These are phyloP conservation scores for Gambelia wislizenii DNA, from an alignment of 2,797 vertebrate genomes.

Conservation along the genomic window DNA sequence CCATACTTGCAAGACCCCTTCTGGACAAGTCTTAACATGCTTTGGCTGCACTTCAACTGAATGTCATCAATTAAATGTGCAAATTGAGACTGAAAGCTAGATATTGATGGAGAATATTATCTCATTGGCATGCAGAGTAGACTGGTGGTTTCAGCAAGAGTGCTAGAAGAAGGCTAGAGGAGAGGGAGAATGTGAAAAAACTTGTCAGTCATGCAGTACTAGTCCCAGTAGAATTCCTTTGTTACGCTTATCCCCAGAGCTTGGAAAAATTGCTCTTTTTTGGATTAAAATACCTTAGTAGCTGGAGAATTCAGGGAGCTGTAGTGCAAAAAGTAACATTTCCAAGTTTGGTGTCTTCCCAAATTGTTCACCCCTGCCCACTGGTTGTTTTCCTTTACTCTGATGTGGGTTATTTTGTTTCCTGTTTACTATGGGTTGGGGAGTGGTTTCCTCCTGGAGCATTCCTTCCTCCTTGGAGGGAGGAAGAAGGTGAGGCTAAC, in stretches of 20 bases:
- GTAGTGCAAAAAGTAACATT: no score
- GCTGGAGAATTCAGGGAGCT: no score
- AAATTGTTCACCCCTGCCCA: no score
- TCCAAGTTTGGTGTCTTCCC: no score
- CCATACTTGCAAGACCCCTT: background rate
- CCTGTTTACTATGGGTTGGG: background rate
- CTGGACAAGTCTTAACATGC: constrained; percentile 31
- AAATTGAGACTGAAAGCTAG: constrained; percentile 11
- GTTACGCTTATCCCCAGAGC: background rate
- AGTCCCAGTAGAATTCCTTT: background rate
- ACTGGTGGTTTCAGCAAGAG: background rate
- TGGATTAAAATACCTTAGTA: no score
- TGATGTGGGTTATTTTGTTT: background rate
- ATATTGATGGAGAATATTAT: constrained; percentile 2
- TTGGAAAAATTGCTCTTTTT: no score
- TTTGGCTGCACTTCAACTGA: constrained; percentile 7
- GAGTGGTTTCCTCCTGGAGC: no score
- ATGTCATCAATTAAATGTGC: constrained; percentile 23
- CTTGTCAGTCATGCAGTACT: background rate
- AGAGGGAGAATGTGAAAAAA: rapidly evolving
- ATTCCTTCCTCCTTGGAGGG: no score
- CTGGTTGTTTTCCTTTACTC: background rate
- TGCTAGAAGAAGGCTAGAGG: background rate
- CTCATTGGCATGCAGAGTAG: background rate
- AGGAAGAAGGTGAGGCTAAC: background rate